Percentiles rank a stretch among this genome's conserved stretches.
These are phyloP conservation scores for Odontamblyopus rebecca DNA, from an alignment of 2,797 vertebrate genomes.

Conservation along the genomic window DNA sequence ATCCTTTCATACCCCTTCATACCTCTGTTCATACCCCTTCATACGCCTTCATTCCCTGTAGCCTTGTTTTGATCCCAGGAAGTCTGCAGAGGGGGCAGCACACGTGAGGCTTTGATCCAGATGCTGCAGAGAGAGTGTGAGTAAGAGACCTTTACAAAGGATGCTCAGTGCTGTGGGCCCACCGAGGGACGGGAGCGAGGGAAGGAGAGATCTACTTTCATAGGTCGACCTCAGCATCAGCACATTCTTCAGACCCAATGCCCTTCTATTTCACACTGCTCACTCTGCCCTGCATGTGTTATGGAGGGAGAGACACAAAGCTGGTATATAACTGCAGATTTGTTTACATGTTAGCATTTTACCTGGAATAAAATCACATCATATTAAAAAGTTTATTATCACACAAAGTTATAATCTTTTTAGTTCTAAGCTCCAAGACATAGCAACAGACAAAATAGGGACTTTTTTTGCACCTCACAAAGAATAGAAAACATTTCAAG, in stretches of 20 bases:
- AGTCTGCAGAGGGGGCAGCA: slow-evolving; percentile 36
- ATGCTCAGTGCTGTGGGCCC: slow-evolving; percentile 62
- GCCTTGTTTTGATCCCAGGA: slow-evolving; percentile 45
- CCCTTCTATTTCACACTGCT: slow-evolving; percentile 16
- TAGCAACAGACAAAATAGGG: no score
- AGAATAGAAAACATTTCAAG: no score
- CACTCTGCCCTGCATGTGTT: background rate
- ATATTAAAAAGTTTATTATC: background rate
- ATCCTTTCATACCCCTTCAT: no score
- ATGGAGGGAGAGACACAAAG: background rate
- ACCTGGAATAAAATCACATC: background rate
- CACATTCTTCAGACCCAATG: slow-evolving; percentile 46
- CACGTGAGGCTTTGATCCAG: slow-evolving; percentile 62
- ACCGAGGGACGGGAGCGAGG: slow-evolving; percentile 44
- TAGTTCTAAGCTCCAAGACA: background rate
- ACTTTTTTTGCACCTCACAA: no score
- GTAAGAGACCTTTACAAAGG: slow-evolving; percentile 66
- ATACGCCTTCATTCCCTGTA: background rate
- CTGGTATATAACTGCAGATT: background rate
- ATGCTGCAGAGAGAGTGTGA: slow-evolving; percentile 45
- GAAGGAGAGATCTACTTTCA: slow-evolving; percentile 50
- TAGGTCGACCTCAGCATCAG: slow-evolving; percentile 52
- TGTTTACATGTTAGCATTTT: background rate
- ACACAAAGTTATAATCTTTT: background rate
- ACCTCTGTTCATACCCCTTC: no score